Evolutionary conservation across 2,797 vertebrate species (phyloP).

Genomic region (Momotus momota): DNA sequence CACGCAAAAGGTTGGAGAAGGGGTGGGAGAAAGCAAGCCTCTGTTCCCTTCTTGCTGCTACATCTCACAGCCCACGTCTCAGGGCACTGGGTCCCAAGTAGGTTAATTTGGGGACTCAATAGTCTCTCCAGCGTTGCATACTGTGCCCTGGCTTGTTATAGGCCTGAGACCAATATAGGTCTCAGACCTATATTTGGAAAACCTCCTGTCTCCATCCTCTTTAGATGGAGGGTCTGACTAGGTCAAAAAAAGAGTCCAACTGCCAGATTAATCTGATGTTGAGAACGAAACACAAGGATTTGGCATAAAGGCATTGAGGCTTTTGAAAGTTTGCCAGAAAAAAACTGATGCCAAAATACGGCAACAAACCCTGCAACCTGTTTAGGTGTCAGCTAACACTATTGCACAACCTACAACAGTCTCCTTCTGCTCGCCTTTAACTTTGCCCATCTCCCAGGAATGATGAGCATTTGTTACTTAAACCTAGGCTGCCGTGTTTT

Average conservation of each 20-base stretch:
- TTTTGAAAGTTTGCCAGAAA: not conserved
- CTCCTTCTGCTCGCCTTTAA: not conserved
- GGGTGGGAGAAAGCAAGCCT: not conserved
- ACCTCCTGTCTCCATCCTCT: not conserved
- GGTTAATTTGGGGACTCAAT: not conserved
- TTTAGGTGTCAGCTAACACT: not conserved
- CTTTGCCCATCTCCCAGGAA: not conserved
- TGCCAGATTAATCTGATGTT: not conserved
- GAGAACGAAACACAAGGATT: not conserved
- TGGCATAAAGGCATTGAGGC: not conserved
- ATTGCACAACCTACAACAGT: not conserved
- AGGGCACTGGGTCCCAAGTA: not conserved
- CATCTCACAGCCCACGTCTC: rapidly evolving
- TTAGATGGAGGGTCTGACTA: not conserved
- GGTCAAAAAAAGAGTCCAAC: not conserved
- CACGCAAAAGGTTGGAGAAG: not conserved
- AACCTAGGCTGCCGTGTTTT: not conserved
- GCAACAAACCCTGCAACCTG: not conserved
- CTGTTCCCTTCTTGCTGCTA: rapidly evolving
- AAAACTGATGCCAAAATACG: not conserved
- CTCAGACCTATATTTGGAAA: not conserved
- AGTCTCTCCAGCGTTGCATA: not conserved
- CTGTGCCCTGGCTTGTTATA: rapidly evolving
- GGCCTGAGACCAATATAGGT: no score
- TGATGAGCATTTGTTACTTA: not conserved